Percentiles rank a stretch among this genome's conserved stretches.
Conservation (phyloP, 2,888 invertebrate genomes). For the Acleris laterana region DNA sequence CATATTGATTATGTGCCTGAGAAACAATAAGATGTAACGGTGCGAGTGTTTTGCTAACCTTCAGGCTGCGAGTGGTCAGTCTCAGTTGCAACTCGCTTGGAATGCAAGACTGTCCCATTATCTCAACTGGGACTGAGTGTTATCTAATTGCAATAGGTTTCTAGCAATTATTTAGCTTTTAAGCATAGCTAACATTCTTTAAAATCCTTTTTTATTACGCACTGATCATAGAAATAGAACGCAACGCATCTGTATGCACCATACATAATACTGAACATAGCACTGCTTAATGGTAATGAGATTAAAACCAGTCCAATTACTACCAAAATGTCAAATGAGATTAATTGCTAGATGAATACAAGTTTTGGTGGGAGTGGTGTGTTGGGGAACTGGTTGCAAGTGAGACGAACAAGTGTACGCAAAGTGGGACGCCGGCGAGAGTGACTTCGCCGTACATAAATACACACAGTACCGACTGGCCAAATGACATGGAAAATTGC, state of each 20-base stretch:
- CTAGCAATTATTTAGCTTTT: conserved; percentile 35
- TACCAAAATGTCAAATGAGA: conserved; percentile 48
- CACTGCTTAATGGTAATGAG: conserved; percentile 3
- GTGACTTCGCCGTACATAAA: conserved; percentile 21
- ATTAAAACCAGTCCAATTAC: conserved; percentile 42
- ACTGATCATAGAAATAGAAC: background rate
- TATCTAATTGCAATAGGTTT: conserved; percentile 51
- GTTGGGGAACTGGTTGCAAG: conserved; percentile 64
- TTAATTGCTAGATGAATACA: conserved; percentile 51
- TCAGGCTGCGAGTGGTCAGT: conserved; percentile 59
- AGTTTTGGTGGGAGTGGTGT: conserved; percentile 51
- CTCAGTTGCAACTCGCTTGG: conserved; percentile 45
- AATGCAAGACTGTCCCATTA: conserved; percentile 62
- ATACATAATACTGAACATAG: background rate
- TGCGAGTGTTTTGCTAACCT: conserved; percentile 51
- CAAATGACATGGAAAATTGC: conserved; percentile 32
- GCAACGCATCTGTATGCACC: background rate
- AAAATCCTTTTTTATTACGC: background rate
- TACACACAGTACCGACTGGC: background rate
- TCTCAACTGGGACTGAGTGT: conserved; percentile 41
- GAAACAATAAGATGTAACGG: conserved; percentile 43
- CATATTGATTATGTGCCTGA: conserved; percentile 39
- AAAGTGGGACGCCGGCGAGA: conserved; percentile 51
- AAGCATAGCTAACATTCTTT: background rate
- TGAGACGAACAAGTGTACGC: conserved; percentile 66